Base-by-base conservation (phyloP, 37 sponge, comb jelly and placozoan species). In the Cladorhizidae sp. region DNA sequence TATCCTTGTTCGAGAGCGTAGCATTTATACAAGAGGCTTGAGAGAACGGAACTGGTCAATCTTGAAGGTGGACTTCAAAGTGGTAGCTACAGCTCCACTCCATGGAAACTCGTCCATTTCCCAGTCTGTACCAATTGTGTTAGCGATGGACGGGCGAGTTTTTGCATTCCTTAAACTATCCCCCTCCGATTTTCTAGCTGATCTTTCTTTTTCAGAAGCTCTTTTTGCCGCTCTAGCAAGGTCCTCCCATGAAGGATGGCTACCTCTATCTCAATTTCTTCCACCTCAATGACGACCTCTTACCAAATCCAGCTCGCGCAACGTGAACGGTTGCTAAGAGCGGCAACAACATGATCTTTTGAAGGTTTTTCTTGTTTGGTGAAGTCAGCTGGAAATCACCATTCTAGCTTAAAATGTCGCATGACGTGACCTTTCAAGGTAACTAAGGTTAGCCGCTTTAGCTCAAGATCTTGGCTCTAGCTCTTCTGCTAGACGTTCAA, bases 1-100 rank as follows among this genome's bases (percentile, higher is more conserved):
- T 78, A 65, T 98, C 99, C 41, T 81, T 75, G 2, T 73, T 72
- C 1, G 92, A 81, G 11, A 95, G 71, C 23, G 92, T 88, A 26
- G 91, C 89, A 67, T 93, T 93, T 59, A 96, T 85, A 35, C 81
- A 77, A 41, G 89, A 86, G 9, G 72, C 61, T 69, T 96, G 39
- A 93, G 78, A 23, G 88, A 91, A 5, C 97, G 94, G 51, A 96
- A 93, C 7, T 73, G 64, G 32, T 77, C 37, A 17, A 93, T 31
- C 18, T 69, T 73, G 75, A 96, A 96, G 38, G 33, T 21, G 8
- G 75, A 67, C 18, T 76, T 69, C 28, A 89, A 83, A 18, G 67
- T 69, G n/a, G 72, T n/a, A 0, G 1, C 31, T 3, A 75, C 79
- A 21, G 61, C 54, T 25, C 76, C 55, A 29, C 82, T 62, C 94